A percentile compares a stretch with the other conserved stretches of the same genome.
phyloP scores from a whole-genome alignment of 2,888 invertebrate species.

The Plusia festucae region DNA sequence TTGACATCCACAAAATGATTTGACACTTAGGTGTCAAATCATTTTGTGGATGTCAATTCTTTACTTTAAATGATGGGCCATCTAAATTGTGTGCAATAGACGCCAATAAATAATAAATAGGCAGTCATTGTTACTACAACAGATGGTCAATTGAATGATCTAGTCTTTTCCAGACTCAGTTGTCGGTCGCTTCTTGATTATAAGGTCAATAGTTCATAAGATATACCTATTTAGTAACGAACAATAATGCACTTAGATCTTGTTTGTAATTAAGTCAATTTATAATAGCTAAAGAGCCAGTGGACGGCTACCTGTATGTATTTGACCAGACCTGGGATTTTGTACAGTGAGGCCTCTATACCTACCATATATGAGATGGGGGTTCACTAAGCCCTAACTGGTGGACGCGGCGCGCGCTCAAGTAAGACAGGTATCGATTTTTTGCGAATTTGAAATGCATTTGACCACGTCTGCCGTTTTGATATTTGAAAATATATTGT shows the following conservation, averaged over 20 bases:
- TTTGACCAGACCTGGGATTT: no score
- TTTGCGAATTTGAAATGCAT: no score
- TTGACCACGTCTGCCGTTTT: no score
- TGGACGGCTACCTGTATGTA: no score
- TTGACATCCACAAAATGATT: no score
- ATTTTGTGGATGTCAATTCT: not conserved
- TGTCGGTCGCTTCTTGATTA: constrained; percentile 25
- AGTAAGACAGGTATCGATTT: no score
- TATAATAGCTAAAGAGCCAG: no score
- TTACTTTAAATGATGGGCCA: not conserved
- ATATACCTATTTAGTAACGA: not conserved
- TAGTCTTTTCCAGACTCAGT: constrained; percentile 24
- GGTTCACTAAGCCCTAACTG: no score
- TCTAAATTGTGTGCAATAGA: not conserved
- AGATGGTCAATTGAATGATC: constrained; percentile 39
- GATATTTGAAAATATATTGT: no score
- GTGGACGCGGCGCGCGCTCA: no score
- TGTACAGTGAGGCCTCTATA: no score
- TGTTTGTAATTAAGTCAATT: not conserved
- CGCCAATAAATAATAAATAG: constrained; percentile 1
- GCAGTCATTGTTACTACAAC: constrained; percentile 18
- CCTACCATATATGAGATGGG: no score
- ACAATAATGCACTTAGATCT: not conserved
- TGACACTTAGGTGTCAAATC: not conserved
- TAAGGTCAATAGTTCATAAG: constrained; percentile 7